phyloP scores from a whole-genome alignment of 2,797 vertebrate species.

The Pogoniulus pusillus region DNA sequence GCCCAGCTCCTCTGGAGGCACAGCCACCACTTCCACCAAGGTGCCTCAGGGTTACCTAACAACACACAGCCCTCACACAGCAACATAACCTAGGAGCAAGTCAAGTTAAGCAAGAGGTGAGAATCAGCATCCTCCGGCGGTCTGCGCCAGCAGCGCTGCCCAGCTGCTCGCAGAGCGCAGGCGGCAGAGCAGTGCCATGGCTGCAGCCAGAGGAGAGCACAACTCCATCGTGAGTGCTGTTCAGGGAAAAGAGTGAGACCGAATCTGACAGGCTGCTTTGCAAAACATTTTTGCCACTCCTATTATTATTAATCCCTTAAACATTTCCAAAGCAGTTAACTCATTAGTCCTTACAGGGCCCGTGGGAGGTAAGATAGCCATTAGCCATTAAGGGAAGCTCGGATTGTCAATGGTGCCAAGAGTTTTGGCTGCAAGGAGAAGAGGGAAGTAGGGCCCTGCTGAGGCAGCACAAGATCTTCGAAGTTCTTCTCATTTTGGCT shows the following conservation, averaged over 20 bases:
- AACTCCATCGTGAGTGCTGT: background rate
- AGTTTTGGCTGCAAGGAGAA: background rate
- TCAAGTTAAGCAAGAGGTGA: background rate
- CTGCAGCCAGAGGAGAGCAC: background rate
- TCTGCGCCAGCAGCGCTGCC: background rate
- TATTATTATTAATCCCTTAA: constrained; percentile 7
- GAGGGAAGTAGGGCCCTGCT: background rate
- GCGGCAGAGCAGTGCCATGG: background rate
- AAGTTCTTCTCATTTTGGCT: background rate
- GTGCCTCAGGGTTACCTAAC: background rate
- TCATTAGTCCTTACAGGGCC: background rate
- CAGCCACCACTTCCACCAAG: background rate
- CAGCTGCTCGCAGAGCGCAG: background rate
- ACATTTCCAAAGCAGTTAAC: constrained; percentile 18
- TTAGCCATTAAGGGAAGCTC: background rate
- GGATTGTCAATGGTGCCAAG: background rate
- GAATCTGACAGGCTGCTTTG: background rate
- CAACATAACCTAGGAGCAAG: background rate
- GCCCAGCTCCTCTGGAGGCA: background rate
- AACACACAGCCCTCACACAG: background rate
- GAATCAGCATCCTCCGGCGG: background rate
- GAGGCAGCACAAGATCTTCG: background rate
- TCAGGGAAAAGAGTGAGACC: background rate
- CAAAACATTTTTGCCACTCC: constrained; percentile 31
- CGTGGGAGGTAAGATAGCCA: background rate